Evolutionary conservation across 2,113 vertebrate species (phyloP).

Genomic region (Callipepla squamata): DNA sequence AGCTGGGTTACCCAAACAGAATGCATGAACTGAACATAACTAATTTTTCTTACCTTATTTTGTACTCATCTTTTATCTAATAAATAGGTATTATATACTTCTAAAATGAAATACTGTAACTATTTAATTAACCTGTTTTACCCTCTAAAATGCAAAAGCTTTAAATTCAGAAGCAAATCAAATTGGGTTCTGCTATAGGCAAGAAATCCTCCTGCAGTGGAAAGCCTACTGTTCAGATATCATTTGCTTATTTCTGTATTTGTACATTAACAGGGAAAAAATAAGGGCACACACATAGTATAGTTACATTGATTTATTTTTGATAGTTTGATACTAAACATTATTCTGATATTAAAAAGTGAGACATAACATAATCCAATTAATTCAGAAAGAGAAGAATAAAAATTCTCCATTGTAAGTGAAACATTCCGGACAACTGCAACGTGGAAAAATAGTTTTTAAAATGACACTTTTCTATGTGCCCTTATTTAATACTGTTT

Average conservation of each 20-base stretch:
- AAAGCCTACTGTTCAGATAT: slow-evolving; percentile 16
- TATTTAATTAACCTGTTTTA: slow-evolving; percentile 62
- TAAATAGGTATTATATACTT: slow-evolving; percentile 26
- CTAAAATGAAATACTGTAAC: slow-evolving; percentile 55
- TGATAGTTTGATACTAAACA: neutral
- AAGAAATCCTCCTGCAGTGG: slow-evolving; percentile 42
- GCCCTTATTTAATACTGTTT: neutral
- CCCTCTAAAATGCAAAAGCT: slow-evolving; percentile 53
- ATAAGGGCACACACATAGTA: fast-evolving
- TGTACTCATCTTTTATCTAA: neutral
- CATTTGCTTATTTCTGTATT: slow-evolving; percentile 35
- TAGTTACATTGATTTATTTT: neutral
- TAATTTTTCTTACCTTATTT: neutral
- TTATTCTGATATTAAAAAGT: neutral
- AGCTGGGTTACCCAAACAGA: neutral
- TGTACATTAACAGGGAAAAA: neutral
- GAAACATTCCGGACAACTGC: neutral
- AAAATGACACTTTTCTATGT: neutral
- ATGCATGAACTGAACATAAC: neutral
- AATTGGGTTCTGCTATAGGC: slow-evolving; percentile 45
- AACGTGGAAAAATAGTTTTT: neutral
- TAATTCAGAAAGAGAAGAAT: neutral
- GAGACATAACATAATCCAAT: neutral
- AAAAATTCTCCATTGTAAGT: neutral
- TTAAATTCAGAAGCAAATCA: slow-evolving; percentile 50